phyloP scores from a whole-genome alignment of 2,797 vertebrate genomes.

The Nannoperca australis region DNA sequence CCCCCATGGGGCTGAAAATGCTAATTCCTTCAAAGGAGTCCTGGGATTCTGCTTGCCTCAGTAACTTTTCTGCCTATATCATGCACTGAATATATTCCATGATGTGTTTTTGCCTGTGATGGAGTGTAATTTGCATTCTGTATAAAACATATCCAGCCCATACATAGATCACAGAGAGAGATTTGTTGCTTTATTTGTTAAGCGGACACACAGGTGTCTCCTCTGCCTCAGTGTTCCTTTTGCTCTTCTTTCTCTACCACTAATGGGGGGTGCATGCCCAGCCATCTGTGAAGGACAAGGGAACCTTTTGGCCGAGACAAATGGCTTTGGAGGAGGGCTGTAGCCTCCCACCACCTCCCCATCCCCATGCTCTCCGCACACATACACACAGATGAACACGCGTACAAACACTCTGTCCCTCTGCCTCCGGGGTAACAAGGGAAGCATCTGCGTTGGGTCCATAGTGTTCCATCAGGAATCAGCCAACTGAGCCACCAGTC shows the following conservation, averaged over 20 bases:
- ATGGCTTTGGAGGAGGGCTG: constrained; percentile 78
- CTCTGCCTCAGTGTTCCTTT: constrained; percentile 51
- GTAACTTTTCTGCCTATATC: constrained; percentile 70
- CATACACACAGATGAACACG: constrained; percentile 47
- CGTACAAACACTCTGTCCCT: constrained; percentile 50
- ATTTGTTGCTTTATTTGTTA: constrained; percentile 51
- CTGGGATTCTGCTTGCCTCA: constrained; percentile 81
- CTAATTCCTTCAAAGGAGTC: constrained; percentile 79
- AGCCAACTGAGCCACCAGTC: constrained; percentile 80
- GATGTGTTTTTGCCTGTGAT: constrained; percentile 65
- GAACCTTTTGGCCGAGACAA: constrained; percentile 85
- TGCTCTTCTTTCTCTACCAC: constrained; percentile 60
- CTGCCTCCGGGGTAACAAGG: constrained; percentile 76
- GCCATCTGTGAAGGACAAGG: constrained; percentile 86
- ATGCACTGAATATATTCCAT: constrained; percentile 69
- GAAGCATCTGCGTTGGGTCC: constrained; percentile 78
- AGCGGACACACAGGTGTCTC: constrained; percentile 77
- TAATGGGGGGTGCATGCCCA: constrained; percentile 77
- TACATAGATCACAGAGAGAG: constrained; percentile 51
- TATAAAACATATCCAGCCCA: constrained; percentile 55
- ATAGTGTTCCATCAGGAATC: constrained; percentile 79
- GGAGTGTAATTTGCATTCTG: constrained; percentile 65
- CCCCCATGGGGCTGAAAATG: constrained; percentile 73
- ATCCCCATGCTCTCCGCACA: constrained; percentile 41
- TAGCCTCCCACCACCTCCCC: constrained; percentile 62